Evolutionary conservation across 2,113 vertebrate genomes (phyloP).

Genomic region (Eclectus roratus): DNA sequence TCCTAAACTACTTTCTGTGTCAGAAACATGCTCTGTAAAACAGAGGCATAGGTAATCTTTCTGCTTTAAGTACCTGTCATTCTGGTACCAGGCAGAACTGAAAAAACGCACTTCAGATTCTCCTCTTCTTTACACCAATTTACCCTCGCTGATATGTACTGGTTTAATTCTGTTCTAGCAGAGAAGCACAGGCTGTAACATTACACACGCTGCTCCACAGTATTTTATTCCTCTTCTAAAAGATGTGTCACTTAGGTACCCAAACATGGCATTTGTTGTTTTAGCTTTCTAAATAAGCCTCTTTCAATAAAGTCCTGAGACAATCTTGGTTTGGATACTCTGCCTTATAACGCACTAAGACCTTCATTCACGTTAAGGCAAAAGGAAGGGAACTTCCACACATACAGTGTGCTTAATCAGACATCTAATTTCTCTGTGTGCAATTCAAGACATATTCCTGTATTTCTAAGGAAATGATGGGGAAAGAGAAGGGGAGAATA

Average conservation of each 20-base stretch:
- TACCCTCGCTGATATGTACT: not conserved
- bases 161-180: not conserved
- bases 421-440: not conserved
- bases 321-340: not conserved
- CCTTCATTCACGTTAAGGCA: not conserved
- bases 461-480: not conserved
- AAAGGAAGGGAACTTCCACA: not conserved
- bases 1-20: not conserved
- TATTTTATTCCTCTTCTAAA: not conserved
- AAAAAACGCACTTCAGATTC: not conserved
- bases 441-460: not conserved
- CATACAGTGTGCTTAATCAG: not conserved
- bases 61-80: not conserved
- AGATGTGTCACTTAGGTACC: not conserved
- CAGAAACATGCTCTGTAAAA: not conserved
- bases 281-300: not conserved
- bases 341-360: not conserved
- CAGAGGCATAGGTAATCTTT: not conserved
- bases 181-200: not conserved
- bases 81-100: not conserved
- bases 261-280: not conserved
- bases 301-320: not conserved
- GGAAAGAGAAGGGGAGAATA: fast-evolving
- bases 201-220: not conserved
- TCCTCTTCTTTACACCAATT: not conserved